Evolutionary conservation across 2,888 invertebrate species (phyloP).

Genomic region (Leptopterna dolabrata): DNA sequence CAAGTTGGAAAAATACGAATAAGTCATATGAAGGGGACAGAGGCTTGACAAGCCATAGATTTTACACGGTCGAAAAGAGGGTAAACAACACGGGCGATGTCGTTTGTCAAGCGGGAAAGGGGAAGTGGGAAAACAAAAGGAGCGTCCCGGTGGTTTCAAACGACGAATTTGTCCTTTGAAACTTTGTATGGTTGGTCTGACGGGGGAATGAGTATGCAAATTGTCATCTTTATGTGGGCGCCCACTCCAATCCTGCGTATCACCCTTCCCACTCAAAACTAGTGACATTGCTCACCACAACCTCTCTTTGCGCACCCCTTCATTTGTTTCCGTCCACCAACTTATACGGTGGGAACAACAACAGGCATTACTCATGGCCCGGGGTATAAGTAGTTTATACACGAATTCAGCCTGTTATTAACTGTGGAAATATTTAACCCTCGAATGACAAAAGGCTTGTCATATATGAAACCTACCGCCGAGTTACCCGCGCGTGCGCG

Average conservation of each 20-base stretch:
- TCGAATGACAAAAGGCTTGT: too few species aligned
- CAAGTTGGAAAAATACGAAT: too few species aligned
- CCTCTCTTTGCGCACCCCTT: background rate
- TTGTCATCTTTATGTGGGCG: constrained; percentile 37
- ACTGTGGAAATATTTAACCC: too few species aligned
- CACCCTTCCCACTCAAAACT: background rate
- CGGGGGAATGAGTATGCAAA: constrained; percentile 40
- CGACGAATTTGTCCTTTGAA: constrained; percentile 26
- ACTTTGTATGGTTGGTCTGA: constrained; percentile 15
- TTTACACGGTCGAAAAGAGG: background rate
- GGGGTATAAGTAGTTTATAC: background rate
- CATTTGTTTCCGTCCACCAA: constrained; percentile 3
- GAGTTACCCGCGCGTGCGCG: too few species aligned
- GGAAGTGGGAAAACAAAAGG: constrained; percentile 1
- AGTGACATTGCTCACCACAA: background rate
- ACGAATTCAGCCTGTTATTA: background rate
- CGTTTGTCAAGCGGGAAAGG: background rate
- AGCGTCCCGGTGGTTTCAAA: background rate
- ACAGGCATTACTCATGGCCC: background rate
- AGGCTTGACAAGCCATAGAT: background rate
- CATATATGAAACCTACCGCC: too few species aligned
- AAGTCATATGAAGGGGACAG: background rate
- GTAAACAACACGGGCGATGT: background rate
- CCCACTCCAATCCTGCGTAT: background rate
- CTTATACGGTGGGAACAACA: constrained; percentile 9